A percentile compares a stretch with the other conserved stretches of the same genome.
phyloP scores from a whole-genome alignment of 2,113 vertebrate genomes.

The Labeo catla region DNA sequence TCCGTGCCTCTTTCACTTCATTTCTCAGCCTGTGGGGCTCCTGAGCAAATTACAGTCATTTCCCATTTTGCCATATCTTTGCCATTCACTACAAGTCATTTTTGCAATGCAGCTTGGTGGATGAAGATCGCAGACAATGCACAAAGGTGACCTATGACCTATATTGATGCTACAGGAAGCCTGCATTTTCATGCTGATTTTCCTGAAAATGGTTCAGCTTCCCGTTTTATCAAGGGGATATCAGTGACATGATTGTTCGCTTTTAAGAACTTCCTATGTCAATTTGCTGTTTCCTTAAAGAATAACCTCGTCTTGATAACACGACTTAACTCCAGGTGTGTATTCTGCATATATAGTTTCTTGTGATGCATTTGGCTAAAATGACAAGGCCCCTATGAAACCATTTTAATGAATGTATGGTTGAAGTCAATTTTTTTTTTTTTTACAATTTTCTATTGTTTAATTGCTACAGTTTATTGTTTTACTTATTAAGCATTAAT shows the following conservation, averaged over 20 bases:
- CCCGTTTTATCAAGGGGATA: slow-evolving; percentile 30
- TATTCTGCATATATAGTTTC: neutral
- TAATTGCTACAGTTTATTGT: neutral
- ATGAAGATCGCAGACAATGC: slow-evolving; percentile 24
- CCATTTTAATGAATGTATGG: neutral
- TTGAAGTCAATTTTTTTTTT: neutral
- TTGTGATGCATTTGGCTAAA: neutral
- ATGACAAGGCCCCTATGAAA: neutral
- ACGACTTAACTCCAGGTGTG: neutral
- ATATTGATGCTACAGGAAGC: slow-evolving; percentile 19
- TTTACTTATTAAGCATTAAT: neutral
- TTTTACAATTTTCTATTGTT: neutral
- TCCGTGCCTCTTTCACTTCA: neutral
- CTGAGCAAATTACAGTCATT: slow-evolving; percentile 34
- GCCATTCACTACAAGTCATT: neutral
- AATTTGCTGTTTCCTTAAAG: neutral
- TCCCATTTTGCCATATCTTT: slow-evolving; percentile 28
- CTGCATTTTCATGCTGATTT: slow-evolving; percentile 22
- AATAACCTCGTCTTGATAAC: neutral
- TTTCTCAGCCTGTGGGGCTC: slow-evolving; percentile 12
- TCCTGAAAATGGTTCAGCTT: slow-evolving; percentile 37
- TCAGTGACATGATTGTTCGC: slow-evolving; percentile 30
- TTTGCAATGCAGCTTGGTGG: slow-evolving; percentile 18
- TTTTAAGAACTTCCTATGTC: slow-evolving; percentile 13
- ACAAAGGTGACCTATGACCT: slow-evolving; percentile 36